These are phyloP conservation scores for Macropis europaea DNA, from an alignment of 2,888 invertebrate genomes.

Conservation along the genomic window DNA sequence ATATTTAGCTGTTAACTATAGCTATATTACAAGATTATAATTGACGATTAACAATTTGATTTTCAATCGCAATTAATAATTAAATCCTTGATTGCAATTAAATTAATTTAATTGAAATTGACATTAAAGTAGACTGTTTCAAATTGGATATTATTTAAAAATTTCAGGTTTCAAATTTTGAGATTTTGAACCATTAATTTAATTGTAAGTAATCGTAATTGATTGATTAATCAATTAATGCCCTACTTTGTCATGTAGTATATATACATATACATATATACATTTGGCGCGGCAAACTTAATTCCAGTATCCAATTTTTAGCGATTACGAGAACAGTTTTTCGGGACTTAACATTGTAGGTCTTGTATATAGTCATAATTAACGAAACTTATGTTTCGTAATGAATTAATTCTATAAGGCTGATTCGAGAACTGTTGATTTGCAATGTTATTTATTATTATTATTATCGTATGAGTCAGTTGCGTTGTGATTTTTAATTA, in stretches of 20 bases:
- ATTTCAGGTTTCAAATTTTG: too few relatives aligned
- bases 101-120: too few relatives aligned
- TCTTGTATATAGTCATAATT: too few relatives aligned
- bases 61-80: too few relatives aligned
- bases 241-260: constrained; percentile 49
- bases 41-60: too few relatives aligned
- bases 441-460: constrained; percentile 10
- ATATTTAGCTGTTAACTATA: too few relatives aligned
- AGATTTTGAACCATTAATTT: too few relatives aligned
- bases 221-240: constrained; percentile 46
- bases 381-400: constrained; percentile 7
- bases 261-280: constrained; percentile 41
- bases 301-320: constrained; percentile 55
- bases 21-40: too few relatives aligned
- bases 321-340: constrained; percentile 36
- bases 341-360: constrained; percentile 19
- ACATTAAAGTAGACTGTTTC: too few relatives aligned
- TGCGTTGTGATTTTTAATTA: constrained; percentile 41
- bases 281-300: constrained; percentile 41
- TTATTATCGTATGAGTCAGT: constrained; percentile 22
- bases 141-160: too few relatives aligned
- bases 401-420: constrained; percentile 1
- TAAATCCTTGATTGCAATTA: too few relatives aligned
- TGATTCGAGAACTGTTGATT: constrained; percentile 20
- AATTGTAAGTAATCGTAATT: constrained; percentile 46